Percentiles rank a stretch among this genome's conserved stretches.
phyloP scores from a whole-genome alignment of 2,888 invertebrate genomes.

The Abscondita cerata region DNA sequence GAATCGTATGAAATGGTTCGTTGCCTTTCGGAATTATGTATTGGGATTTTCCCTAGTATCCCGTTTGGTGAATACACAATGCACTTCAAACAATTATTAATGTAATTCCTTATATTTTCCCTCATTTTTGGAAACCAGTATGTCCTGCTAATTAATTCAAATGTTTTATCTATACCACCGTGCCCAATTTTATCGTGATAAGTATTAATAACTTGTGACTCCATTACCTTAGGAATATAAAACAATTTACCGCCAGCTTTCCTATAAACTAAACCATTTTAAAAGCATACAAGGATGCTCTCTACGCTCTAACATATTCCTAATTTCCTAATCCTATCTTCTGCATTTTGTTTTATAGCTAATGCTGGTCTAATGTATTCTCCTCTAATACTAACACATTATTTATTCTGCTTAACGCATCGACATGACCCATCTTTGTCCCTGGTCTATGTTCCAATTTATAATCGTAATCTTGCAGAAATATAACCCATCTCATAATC shows the following conservation, averaged over 20 bases:
- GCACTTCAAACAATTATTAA: neutral
- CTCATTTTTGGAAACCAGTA: neutral
- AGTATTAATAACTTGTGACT: slow-evolving; percentile 25
- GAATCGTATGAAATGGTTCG: neutral
- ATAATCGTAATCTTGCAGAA: slow-evolving; percentile 22
- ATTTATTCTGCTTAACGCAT: slow-evolving; percentile 42
- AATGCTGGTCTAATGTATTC: slow-evolving; percentile 40
- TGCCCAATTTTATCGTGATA: slow-evolving; percentile 46
- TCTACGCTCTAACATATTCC: slow-evolving; percentile 31
- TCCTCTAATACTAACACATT: slow-evolving; percentile 34
- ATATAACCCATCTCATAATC: slow-evolving; percentile 14
- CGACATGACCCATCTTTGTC: slow-evolving; percentile 25
- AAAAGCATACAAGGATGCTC: slow-evolving; percentile 27
- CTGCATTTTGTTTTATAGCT: slow-evolving; percentile 36
- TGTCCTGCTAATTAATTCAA: slow-evolving; percentile 21
- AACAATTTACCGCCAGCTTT: slow-evolving; percentile 26
- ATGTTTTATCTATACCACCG: slow-evolving; percentile 46
- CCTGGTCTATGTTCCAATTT: slow-evolving; percentile 16
- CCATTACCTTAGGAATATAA: slow-evolving; percentile 28
- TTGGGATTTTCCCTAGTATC: neutral
- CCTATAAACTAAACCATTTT: slow-evolving; percentile 22
- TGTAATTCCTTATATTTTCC: neutral
- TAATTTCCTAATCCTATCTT: slow-evolving; percentile 37
- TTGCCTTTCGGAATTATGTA: neutral
- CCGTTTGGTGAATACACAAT: neutral